Evolutionary conservation across 2,797 vertebrate species (phyloP).

Genomic region (Clarias pachynema): DNA sequence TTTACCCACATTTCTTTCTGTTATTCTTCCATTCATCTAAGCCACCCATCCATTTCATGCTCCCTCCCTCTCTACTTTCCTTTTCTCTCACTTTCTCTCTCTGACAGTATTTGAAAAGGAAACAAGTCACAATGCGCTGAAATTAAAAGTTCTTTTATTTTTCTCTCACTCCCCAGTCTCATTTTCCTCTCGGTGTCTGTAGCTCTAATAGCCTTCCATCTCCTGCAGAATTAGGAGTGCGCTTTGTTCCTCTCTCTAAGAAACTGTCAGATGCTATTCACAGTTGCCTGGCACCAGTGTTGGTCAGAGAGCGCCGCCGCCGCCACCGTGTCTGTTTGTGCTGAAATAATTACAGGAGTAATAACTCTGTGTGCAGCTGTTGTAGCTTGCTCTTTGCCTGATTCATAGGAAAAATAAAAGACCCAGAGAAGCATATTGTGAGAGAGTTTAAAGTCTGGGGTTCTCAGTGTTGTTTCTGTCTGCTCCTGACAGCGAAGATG

Average conservation of each 20-base stretch:
- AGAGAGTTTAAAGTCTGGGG: not conserved
- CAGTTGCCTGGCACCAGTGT: conserved; percentile 61
- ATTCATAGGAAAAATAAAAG: conserved; percentile 58
- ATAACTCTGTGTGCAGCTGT: conserved; percentile 67
- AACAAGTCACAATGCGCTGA: not conserved
- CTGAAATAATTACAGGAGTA: conserved; percentile 71
- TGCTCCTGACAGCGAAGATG: not conserved
- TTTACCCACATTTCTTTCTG: not conserved
- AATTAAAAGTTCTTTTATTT: conserved; percentile 31
- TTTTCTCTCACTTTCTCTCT: not conserved
- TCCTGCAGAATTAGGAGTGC: conserved; percentile 60
- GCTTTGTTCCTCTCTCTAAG: conserved; percentile 63
- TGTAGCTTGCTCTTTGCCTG: conserved; percentile 59
- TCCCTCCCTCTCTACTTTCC: not conserved
- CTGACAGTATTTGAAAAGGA: not conserved
- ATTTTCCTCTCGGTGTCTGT: conserved; percentile 19
- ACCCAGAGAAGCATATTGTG: conserved; percentile 5
- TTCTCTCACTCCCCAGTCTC: not conserved
- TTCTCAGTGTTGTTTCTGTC: not conserved
- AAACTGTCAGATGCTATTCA: conserved; percentile 53
- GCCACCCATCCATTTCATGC: not conserved
- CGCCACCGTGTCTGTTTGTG: conserved; percentile 62
- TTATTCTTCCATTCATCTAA: not conserved
- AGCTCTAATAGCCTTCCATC: conserved; percentile 17
- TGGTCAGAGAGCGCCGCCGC: conserved; percentile 62